Evolutionary conservation across 2,888 invertebrate genomes (phyloP).

Genomic region (Drepanosiphum platanoidis): DNA sequence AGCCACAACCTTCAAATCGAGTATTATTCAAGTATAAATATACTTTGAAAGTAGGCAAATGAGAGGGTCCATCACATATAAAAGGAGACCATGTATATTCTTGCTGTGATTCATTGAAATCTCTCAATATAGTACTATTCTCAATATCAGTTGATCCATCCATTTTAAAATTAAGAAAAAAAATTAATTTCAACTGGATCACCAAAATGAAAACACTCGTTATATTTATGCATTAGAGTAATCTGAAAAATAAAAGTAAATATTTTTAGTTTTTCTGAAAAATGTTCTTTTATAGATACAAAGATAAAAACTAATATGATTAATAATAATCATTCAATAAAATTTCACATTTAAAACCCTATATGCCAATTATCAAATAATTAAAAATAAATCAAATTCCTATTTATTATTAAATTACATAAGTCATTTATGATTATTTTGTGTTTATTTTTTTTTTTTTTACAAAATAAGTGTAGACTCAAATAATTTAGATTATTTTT

Average conservation of each 20-base stretch:
- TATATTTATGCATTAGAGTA: neutral
- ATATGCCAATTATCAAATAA: no score
- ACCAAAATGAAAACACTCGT: neutral
- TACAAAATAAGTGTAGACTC: no score
- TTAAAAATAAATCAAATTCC: no score
- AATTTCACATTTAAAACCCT: no score
- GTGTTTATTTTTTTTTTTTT: no score
- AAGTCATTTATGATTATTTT: no score
- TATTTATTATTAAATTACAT: no score
- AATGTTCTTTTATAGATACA: no score
- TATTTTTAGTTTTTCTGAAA: no score
- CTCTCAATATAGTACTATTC: neutral
- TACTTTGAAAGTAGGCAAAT: slow-evolving; percentile 41
- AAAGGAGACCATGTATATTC: slow-evolving; percentile 25
- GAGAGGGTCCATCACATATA: slow-evolving; percentile 12
- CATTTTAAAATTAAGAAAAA: neutral
- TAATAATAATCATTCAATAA: no score
- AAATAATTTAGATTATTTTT: no score
- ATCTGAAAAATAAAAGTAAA: neutral
- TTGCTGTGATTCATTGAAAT: slow-evolving; percentile 31
- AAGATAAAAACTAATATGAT: no score
- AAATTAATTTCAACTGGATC: neutral
- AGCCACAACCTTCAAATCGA: slow-evolving; percentile 4
- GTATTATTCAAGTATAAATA: neutral
- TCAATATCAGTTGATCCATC: neutral